Percentiles rank a stretch among this genome's conserved stretches.
These are phyloP conservation scores for Cecropterus lyciades DNA, from an alignment of 1,140 invertebrate species.

Conservation along the genomic window DNA sequence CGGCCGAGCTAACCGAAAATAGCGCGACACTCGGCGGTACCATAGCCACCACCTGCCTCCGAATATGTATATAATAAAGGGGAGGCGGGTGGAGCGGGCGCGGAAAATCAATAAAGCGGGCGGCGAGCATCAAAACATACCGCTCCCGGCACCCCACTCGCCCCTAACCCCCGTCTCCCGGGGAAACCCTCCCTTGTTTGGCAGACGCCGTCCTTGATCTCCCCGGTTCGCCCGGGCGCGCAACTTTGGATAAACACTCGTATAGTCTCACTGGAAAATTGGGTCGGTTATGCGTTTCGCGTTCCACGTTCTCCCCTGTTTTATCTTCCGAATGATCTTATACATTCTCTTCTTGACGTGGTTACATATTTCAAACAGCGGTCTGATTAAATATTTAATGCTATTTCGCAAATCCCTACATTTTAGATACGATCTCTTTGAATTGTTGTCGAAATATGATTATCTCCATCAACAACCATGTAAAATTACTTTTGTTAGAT, in stretches of 20 bases:
- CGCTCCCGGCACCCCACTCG: slow-evolving; percentile 45
- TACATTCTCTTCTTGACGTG: slow-evolving; percentile 24
- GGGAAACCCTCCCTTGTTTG: slow-evolving; percentile 81
- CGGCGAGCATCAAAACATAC: slow-evolving; percentile 79
- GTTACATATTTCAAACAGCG: slow-evolving; percentile 11
- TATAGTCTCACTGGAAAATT: slow-evolving; percentile 73
- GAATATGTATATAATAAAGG: slow-evolving; percentile 77
- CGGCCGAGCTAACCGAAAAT: slow-evolving; percentile 74
- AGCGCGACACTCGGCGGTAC: slow-evolving; percentile 58
- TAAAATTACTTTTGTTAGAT: no score
- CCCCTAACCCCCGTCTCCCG: slow-evolving; percentile 65
- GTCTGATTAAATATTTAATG: slow-evolving; percentile 21
- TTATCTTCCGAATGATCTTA: slow-evolving; percentile 32
- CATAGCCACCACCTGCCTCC: slow-evolving; percentile 68
- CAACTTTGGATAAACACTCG: slow-evolving; percentile 79
- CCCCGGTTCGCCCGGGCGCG: slow-evolving; percentile 66
- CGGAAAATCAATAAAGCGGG: slow-evolving; percentile 81
- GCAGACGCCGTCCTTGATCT: slow-evolving; percentile 83
- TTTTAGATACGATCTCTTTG: not conserved
- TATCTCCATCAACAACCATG: no score
- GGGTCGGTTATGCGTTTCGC: slow-evolving; percentile 74
- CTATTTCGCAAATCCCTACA: not conserved
- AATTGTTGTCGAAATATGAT: no score
- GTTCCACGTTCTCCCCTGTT: slow-evolving; percentile 18
- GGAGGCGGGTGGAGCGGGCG: slow-evolving; percentile 58